A percentile compares a stretch with the other conserved stretches of the same genome.
phyloP scores from a whole-genome alignment of 2,113 vertebrate genomes.

The Xenus cinereus region DNA sequence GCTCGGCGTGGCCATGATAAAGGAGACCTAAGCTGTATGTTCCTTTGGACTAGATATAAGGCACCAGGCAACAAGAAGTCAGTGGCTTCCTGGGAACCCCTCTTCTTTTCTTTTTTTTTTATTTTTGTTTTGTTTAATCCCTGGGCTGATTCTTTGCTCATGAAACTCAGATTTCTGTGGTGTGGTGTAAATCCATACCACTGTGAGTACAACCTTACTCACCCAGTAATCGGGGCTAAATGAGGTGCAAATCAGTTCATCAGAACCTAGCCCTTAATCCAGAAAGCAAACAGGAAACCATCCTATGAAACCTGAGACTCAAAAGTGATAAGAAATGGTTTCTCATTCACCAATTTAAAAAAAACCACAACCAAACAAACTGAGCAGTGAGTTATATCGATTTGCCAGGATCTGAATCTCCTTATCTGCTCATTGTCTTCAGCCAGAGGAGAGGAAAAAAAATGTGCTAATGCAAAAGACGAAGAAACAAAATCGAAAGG shows the following conservation, averaged over 20 bases:
- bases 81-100: not conserved
- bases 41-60: not conserved
- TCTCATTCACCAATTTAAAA: too few relatives aligned
- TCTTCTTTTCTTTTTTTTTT: not conserved
- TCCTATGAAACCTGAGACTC: not conserved
- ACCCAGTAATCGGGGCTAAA: not conserved
- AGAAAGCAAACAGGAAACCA: not conserved
- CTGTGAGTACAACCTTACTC: not conserved
- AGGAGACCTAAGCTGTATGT: not conserved
- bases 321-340: not conserved
- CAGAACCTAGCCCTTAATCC: not conserved
- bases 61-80: not conserved
- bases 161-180: not conserved
- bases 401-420: not conserved
- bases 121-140: not conserved
- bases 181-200: not conserved
- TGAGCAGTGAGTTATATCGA: rapidly evolving
- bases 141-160: not conserved
- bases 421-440: not conserved
- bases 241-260: not conserved
- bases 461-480: not conserved
- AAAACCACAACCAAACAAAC: not conserved
- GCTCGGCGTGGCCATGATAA: rapidly evolving
- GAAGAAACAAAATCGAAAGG: not conserved
- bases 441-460: not conserved